Base-by-base conservation (phyloP, 2,113 vertebrate genomes). In the Anseranas semipalmata region DNA sequence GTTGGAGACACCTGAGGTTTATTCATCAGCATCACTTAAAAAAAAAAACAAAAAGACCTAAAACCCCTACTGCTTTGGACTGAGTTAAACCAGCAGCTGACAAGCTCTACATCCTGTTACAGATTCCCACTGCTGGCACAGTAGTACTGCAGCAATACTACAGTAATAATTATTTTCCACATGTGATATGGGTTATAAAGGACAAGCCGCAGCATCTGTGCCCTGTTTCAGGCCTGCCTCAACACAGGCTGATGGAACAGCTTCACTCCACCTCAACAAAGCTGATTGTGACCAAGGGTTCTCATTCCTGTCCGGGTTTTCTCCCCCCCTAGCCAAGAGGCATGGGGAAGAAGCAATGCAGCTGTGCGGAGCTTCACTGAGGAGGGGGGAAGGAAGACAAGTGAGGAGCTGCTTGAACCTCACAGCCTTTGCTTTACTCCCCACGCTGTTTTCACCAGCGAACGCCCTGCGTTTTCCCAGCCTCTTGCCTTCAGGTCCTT, bases 401-500 rank as follows among this genome's bases (percentile, higher is more conserved):
- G 48, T 18, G 4, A 35, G 39, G 50, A 28, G 25, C 16, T 27
- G 3, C 19, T n/a, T 22, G 12, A 28, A 13, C 63, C 39, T 10
- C 63, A 5, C 25, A 45, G 50, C 22, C 46, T n/a, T 28, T 15
- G 25, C 25, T 41, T 8, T 18, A 10, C 55, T 43, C 21, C 18
- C 52, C 19, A 41, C 32, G 41, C 35, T 28, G 24, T 18, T 27
- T 55, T 21, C 35, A 11, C 35, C 52, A 4, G 11, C 4, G 15
- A 7, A 8, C 21, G 5, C 28, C 6, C 52, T 14, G 18, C 12
- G 3, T 20, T 56, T 25, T 35, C 24, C 3, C 55, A 12, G 32
- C 27, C 35, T 4, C 68, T 70, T 87, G 99, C 99, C 98, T 99
- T 99, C 75, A 99, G 97, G 95, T 98, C 98, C 86, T 98, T 99